Evolutionary conservation across 2,113 vertebrate genomes (phyloP).

Genomic region (Tauraco erythrolophus): DNA sequence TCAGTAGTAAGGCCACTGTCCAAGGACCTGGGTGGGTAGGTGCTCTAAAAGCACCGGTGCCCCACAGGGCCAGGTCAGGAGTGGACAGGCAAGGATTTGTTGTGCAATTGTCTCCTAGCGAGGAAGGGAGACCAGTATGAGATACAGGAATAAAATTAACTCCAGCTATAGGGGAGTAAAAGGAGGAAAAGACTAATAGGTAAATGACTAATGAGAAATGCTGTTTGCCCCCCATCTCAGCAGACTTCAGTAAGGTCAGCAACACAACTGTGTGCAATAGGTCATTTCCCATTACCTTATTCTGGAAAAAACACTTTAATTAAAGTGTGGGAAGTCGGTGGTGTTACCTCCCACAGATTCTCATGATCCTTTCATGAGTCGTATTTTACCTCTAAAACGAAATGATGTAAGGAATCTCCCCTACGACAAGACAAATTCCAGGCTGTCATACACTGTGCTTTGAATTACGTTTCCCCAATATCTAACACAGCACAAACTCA

Average conservation of each 20-base stretch:
- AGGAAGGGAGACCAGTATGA: neutral
- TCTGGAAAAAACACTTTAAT: neutral
- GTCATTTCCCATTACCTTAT: neutral
- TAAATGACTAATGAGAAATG: neutral
- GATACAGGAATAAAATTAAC: neutral
- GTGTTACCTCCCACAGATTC: rapidly evolving
- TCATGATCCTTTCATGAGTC: neutral
- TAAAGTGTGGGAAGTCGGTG: neutral
- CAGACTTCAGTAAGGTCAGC: neutral
- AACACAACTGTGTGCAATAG: neutral
- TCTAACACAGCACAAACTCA: neutral
- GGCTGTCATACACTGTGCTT: neutral
- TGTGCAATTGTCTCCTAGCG: neutral
- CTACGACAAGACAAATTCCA: neutral
- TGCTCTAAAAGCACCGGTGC: neutral
- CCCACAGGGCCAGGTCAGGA: neutral
- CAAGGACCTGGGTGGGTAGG: neutral
- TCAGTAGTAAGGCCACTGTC: neutral
- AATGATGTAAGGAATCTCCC: neutral
- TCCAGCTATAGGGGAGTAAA: neutral
- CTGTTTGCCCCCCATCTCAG: neutral
- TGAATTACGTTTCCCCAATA: neutral
- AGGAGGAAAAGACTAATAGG: neutral
- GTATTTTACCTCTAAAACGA: neutral
- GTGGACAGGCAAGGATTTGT: neutral